Base-by-base conservation (phyloP, 2,888 invertebrate genomes). In the Chloroclystis v-ata region DNA sequence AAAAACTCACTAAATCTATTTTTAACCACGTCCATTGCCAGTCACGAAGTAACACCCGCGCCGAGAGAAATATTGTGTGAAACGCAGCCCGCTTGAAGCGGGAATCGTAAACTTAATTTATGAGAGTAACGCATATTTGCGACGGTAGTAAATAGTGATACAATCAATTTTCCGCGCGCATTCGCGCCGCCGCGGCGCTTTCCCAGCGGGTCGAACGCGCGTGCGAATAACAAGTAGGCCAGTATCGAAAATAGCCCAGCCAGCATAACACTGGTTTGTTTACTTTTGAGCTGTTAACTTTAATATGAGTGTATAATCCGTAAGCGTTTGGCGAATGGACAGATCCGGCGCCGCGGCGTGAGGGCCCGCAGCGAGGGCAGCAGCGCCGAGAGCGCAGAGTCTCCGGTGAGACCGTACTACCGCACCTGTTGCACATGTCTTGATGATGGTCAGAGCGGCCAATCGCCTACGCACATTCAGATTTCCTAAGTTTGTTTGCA, bases 1-100 rank as follows among this genome's bases (percentile, higher is more conserved):
- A 72, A 68, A 72, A 77, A 75, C 73, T 72, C 75, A 84, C 82
- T 82, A 83, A 85, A 79, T 75, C 62, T 85, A 85, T 85, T 83
- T 85, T 81, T 75, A 76, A 82, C 77, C 57, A 72, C 72, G 72
- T 74, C 78, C 80, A 83, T 80, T 83, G 83, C 83, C 81, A 81
- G 79, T 77, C 77, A 73, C 78, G 69, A 65, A 75, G 79, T 74
- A 74, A 76, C 77, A 76, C 75, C 72, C 75, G 73, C 65, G 65
- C 60, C 63, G 75, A 82, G 80, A 80, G 73, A 81, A 77, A 72
- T 70, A 73, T 59, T 66, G 70, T 70, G 71, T 64, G 67, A 69
- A 73, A 69, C 65, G 61, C 65, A 51, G 60, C 65, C 51, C 61
- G 65, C 59, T 64, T 59, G 56, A 59, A 58, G 61, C 63, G 64